A percentile compares a stretch with the other conserved stretches of the same genome.
Conservation (phyloP, 2,797 vertebrate genomes). For the Brotula barbata region DNA sequence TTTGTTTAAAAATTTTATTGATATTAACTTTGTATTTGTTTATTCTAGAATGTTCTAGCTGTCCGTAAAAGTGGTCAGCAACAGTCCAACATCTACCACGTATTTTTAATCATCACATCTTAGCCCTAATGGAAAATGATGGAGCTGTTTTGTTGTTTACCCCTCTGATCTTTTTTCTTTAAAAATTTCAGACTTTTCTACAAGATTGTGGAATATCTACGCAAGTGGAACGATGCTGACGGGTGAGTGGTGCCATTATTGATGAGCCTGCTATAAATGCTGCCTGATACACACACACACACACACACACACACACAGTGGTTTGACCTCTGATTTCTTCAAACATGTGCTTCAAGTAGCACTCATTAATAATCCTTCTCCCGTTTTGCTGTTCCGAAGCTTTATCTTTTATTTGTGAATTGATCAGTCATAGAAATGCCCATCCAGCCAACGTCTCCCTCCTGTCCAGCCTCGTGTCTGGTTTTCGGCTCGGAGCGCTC, state of each 20-base stretch:
- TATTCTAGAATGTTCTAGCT: background rate
- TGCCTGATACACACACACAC: no score
- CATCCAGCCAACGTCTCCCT: no score
- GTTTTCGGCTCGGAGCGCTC: slow-evolving; percentile 41
- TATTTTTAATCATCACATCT: no score
- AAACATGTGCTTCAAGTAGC: background rate
- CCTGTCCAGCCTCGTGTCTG: slow-evolving; percentile 19
- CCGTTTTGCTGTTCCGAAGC: no score
- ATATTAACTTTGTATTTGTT: no score
- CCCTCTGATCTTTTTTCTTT: background rate
- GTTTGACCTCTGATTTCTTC: background rate
- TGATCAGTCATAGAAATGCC: background rate
- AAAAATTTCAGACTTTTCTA: no score
- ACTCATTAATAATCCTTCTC: no score
- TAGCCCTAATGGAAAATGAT: background rate
- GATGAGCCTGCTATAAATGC: background rate
- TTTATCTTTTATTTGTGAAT: no score
- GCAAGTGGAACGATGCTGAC: slow-evolving; percentile 26
- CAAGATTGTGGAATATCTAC: background rate
- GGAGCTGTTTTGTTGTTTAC: background rate
- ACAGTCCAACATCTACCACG: no score
- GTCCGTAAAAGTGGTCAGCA: no score
- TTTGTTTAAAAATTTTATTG: no score
- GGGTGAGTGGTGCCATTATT: slow-evolving; percentile 9
- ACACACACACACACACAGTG: no score